Evolutionary conservation across 1,140 invertebrate species (phyloP).

Genomic region (Agrilus planipennis): DNA sequence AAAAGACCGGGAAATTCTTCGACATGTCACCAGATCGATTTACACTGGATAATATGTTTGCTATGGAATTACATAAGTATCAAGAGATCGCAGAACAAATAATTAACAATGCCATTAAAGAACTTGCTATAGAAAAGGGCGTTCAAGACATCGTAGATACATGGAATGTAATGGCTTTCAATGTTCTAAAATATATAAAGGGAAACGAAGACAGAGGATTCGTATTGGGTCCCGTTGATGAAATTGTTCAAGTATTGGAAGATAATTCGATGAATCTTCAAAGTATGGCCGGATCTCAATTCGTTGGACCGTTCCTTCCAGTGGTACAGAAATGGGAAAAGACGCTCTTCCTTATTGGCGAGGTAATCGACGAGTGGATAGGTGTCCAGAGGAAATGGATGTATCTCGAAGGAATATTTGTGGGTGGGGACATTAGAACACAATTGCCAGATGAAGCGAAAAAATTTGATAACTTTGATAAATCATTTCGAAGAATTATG

Average conservation of each 20-base stretch:
- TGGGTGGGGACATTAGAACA: slow-evolving; percentile 70
- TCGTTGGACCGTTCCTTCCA: slow-evolving; percentile 72
- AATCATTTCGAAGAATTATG: slow-evolving; percentile 73
- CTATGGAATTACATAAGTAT: slow-evolving; percentile 77
- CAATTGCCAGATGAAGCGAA: slow-evolving; percentile 78
- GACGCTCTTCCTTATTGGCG: slow-evolving; percentile 61
- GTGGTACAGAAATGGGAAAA: slow-evolving; percentile 77
- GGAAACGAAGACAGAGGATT: slow-evolving; percentile 47
- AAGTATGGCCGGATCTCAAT: slow-evolving; percentile 82
- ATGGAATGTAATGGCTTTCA: slow-evolving; percentile 65
- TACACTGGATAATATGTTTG: slow-evolving; percentile 81
- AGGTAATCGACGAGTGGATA: slow-evolving; percentile 79
- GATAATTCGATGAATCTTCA: slow-evolving; percentile 83
- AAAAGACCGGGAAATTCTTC: slow-evolving; percentile 69
- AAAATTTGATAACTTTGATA: slow-evolving; percentile 82
- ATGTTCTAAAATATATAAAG: slow-evolving; percentile 51
- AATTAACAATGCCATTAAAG: slow-evolving; percentile 76
- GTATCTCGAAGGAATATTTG: slow-evolving; percentile 82
- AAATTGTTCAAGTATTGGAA: slow-evolving; percentile 68
- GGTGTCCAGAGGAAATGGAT: slow-evolving; percentile 78
- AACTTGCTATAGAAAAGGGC: slow-evolving; percentile 74
- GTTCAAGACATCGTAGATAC: slow-evolving; percentile 64
- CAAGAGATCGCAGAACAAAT: slow-evolving; percentile 74
- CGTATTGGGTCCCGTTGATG: slow-evolving; percentile 69
- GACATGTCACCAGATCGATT: slow-evolving; percentile 79